Conservation (phyloP, 2,797 vertebrate genomes). For the Erethizon dorsatum region DNA sequence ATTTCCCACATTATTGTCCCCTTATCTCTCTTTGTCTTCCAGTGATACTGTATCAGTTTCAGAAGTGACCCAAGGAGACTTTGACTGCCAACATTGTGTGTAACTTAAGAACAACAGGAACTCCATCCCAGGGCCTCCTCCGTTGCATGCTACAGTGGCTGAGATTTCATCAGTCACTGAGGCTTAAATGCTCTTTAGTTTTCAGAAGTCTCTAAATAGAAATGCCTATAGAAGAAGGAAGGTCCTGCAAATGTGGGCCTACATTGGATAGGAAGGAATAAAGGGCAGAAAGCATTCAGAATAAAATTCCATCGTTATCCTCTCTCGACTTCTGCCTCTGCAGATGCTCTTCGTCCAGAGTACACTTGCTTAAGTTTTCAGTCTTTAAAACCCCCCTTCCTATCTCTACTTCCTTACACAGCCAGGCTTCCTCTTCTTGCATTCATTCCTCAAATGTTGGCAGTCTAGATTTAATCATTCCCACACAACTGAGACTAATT, state of each 20-base stretch:
- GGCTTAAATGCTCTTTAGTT: conserved; percentile 17
- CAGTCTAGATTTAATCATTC: not conserved
- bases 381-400: not conserved
- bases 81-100: conserved; percentile 65
- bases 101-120: conserved; percentile 52
- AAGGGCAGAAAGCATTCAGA: not conserved
- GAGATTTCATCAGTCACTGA: conserved; percentile 28
- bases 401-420: conserved; percentile 38
- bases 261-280: not conserved
- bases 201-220: not conserved
- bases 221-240: not conserved
- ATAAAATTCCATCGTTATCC: not conserved
- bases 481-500: not conserved
- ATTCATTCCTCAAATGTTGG: not conserved
- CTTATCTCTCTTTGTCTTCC: conserved; percentile 75
- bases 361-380: not conserved
- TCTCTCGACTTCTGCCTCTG: not conserved
- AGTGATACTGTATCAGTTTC: conserved; percentile 70
- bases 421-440: conserved; percentile 38
- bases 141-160: not conserved
- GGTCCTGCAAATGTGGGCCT: not conserved
- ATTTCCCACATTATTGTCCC: conserved; percentile 64
- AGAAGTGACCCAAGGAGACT: conserved; percentile 43
- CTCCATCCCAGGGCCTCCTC: conserved; percentile 17
- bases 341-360: not conserved